Evolutionary conservation across 1,140 invertebrate genomes (phyloP).

Genomic region (Charaxes varanes): DNA sequence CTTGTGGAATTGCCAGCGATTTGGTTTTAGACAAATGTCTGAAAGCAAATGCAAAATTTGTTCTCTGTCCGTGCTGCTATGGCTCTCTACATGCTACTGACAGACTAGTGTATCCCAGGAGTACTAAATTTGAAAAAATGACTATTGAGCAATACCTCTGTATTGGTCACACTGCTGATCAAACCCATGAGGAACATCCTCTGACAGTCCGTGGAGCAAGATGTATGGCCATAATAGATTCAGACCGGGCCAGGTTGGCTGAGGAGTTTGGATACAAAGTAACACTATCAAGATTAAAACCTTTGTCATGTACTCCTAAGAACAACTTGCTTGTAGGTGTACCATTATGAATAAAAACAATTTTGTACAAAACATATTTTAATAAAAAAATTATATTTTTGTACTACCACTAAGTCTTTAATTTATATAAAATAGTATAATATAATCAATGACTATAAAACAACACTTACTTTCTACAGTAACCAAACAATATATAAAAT

Average conservation of each 20-base stretch:
- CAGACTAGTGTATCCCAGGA: constrained; percentile 84
- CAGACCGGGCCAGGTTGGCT: constrained; percentile 85
- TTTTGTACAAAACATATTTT: constrained; percentile 14
- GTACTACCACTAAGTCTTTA: constrained; percentile 18
- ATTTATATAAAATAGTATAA: constrained; percentile 23
- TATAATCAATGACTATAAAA: constrained; percentile 6
- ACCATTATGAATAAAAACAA: constrained; percentile 30
- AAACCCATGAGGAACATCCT: constrained; percentile 85
- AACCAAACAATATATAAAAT: constrained; percentile 6
- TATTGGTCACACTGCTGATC: constrained; percentile 92
- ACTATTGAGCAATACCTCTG: constrained; percentile 82
- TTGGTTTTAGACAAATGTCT: constrained; percentile 91
- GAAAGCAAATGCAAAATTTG: constrained; percentile 84
- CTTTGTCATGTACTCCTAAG: constrained; percentile 91
- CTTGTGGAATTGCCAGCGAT: constrained; percentile 96
- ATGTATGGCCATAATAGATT: constrained; percentile 93
- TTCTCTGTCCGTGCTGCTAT: constrained; percentile 96
- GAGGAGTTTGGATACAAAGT: constrained; percentile 85
- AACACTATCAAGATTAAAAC: constrained; percentile 83
- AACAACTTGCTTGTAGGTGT: constrained; percentile 93
- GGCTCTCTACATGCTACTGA: constrained; percentile 87
- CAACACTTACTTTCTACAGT: constrained; percentile 1
- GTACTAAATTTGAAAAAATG: constrained; percentile 74
- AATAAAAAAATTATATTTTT: constrained; percentile 18
- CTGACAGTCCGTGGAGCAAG: constrained; percentile 52